Evolutionary conservation across 2,888 invertebrate genomes (phyloP).

Genomic region (Scaptomyza reducta): DNA sequence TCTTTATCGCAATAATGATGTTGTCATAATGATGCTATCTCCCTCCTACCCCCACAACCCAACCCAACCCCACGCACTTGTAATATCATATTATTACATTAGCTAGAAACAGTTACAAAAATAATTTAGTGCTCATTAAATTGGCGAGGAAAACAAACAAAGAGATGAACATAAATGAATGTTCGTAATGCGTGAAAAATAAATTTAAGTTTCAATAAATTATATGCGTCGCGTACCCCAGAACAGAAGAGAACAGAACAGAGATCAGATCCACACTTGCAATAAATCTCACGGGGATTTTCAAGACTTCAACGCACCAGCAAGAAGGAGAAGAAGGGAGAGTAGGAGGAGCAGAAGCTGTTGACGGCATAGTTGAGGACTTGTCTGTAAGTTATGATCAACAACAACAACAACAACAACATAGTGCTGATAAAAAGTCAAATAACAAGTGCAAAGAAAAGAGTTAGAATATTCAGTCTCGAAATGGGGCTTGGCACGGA

Average conservation of each 20-base stretch:
- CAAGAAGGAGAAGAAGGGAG: neutral
- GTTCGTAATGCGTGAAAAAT: slow-evolving; percentile 68
- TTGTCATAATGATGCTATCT: neutral
- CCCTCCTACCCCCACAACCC: too few species aligned
- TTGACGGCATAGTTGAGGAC: too few species aligned
- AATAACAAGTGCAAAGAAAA: neutral
- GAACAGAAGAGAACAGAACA: slow-evolving; percentile 1
- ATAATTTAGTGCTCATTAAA: slow-evolving; percentile 21
- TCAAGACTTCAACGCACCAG: slow-evolving; percentile 39
- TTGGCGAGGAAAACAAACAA: slow-evolving; percentile 48
- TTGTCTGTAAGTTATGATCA: neutral
- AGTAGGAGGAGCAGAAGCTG: too few species aligned
- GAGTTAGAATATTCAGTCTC: neutral
- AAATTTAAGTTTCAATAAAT: slow-evolving; percentile 66
- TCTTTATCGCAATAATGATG: slow-evolving; percentile 12
- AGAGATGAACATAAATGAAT: slow-evolving; percentile 12
- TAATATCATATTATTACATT: neutral
- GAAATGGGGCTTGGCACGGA: slow-evolving; percentile 46
- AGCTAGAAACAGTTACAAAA: neutral
- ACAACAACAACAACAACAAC: neutral
- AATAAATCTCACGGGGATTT: slow-evolving; percentile 64
- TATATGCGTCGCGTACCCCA: slow-evolving; percentile 1
- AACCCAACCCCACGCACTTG: too few species aligned
- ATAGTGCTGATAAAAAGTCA: slow-evolving; percentile 32
- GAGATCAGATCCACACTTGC: neutral